These are phyloP conservation scores for Onychomys torridus DNA, from an alignment of 2,797 vertebrate species.

Conservation along the genomic window DNA sequence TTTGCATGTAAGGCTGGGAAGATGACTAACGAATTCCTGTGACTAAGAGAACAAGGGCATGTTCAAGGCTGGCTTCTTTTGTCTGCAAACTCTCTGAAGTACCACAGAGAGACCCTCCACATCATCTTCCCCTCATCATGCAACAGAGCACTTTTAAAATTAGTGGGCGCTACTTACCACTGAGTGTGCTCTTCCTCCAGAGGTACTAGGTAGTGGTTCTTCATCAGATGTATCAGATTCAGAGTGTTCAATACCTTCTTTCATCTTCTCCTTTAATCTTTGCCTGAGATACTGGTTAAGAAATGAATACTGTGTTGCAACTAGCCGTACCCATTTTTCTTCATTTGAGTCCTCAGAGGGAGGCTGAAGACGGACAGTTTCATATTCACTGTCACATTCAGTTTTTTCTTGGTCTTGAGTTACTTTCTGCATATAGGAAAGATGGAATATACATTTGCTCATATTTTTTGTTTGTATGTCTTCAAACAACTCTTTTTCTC, in stretches of 20 bases:
- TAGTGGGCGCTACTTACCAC: no score
- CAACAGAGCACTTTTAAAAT: neutral
- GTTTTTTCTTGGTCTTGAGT: neutral
- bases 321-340: no score
- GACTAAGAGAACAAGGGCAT: neutral
- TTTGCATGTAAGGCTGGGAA: neutral
- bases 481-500: neutral
- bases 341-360: no score
- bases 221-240: neutral
- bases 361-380: neutral
- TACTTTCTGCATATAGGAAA: neutral
- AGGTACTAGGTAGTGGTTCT: neutral
- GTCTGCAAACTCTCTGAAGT: neutral
- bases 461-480: neutral
- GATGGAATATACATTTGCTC: neutral
- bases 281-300: no score
- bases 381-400: neutral
- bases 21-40: neutral
- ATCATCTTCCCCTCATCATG: neutral
- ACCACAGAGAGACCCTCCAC: neutral
- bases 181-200: neutral
- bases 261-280: neutral
- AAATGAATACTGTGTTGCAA: no score
- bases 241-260: neutral
- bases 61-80: neutral